phyloP scores from a whole-genome alignment of 2,113 vertebrate species.

The Rhodinocichla rosea region DNA sequence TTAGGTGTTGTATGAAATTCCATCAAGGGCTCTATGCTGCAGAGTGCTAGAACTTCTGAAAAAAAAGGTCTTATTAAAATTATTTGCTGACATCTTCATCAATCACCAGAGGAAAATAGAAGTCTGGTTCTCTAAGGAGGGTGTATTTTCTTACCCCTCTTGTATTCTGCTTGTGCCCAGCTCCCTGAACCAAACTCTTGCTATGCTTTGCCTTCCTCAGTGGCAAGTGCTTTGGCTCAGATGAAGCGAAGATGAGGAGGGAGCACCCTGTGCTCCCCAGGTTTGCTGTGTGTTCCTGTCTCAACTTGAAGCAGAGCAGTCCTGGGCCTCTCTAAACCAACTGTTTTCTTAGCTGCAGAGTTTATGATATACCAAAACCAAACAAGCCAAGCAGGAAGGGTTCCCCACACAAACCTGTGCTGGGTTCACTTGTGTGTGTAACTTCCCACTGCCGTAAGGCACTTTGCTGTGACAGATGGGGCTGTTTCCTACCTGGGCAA shows the following conservation, averaged over 20 bases:
- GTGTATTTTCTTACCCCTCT: background rate
- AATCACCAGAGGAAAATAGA: background rate
- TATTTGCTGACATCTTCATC: background rate
- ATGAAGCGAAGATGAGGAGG: fast-evolving
- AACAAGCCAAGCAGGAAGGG: background rate
- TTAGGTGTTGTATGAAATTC: background rate
- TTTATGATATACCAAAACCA: constrained; percentile 2
- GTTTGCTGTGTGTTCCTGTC: background rate
- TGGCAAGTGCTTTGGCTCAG: background rate
- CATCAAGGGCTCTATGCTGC: background rate
- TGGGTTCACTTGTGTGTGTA: background rate
- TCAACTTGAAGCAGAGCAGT: background rate
- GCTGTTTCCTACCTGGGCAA: background rate
- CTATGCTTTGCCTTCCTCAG: background rate
- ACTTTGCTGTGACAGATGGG: background rate
- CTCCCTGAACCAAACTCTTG: background rate
- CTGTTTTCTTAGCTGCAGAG: background rate
- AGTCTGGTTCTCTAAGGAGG: background rate
- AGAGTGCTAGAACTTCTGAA: background rate
- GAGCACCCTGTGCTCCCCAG: background rate
- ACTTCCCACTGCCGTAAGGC: background rate
- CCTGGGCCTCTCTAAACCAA: background rate
- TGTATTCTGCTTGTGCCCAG: background rate
- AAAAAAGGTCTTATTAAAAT: background rate
- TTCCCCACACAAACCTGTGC: background rate